A percentile compares a stretch with the other conserved stretches of the same genome.
phyloP scores from a whole-genome alignment of 2,113 vertebrate species.

The Romanogobio albipinnatus region DNA sequence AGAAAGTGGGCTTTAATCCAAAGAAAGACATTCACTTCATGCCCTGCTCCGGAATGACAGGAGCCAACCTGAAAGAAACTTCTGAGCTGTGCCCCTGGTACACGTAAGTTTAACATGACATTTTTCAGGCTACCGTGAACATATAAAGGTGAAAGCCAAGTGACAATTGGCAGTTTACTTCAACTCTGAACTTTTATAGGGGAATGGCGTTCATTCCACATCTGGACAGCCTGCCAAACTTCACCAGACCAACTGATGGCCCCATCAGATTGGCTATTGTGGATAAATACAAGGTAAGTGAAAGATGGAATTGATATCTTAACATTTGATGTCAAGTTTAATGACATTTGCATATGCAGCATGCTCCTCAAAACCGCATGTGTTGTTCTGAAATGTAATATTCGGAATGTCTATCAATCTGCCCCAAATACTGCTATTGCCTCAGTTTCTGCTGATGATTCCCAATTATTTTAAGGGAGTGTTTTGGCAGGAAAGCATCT shows the following conservation, averaged over 20 bases:
- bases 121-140: neutral
- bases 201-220: constrained; percentile 97
- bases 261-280: constrained; percentile 98
- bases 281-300: constrained; percentile 96
- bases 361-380: neutral
- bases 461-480: neutral
- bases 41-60: constrained; percentile 98
- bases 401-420: neutral
- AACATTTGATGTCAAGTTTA: neutral
- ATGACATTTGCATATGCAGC: constrained; percentile 4
- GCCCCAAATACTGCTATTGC: neutral
- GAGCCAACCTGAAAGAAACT: constrained; percentile 95
- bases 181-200: constrained; percentile 71
- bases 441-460: constrained; percentile 1
- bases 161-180: neutral
- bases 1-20: constrained; percentile 99
- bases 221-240: constrained; percentile 98
- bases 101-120: constrained; percentile 82
- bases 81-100: constrained; percentile 93
- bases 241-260: constrained; percentile 91
- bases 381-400: neutral
- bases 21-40: constrained; percentile 99
- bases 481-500: constrained; percentile 27
- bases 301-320: neutral
- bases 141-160: neutral